These are phyloP conservation scores for Pitta sordida DNA, from an alignment of 2,113 vertebrate genomes.

Conservation along the genomic window DNA sequence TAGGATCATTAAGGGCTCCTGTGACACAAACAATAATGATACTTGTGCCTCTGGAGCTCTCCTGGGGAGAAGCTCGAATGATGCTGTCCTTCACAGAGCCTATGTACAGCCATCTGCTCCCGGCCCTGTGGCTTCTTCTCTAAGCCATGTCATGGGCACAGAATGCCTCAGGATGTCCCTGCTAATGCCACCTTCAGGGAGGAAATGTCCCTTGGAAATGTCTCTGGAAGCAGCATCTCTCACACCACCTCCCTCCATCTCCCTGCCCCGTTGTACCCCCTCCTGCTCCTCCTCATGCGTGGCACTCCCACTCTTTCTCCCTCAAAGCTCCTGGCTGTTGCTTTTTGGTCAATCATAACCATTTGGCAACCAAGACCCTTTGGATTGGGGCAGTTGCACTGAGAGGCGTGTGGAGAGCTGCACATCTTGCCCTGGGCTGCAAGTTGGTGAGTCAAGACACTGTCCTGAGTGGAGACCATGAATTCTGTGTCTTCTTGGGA, in stretches of 20 bases:
- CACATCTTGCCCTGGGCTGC: not conserved
- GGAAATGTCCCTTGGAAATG: not conserved
- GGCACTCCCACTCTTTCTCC: not conserved
- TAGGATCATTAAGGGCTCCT: conserved; percentile 8
- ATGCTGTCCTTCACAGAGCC: not conserved
- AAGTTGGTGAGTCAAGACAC: not conserved
- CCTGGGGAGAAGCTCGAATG: not conserved
- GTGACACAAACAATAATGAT: not conserved
- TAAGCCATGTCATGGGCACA: fast-evolving
- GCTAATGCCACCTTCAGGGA: not conserved
- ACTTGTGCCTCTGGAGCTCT: not conserved
- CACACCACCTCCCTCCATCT: not conserved
- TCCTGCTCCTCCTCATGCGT: fast-evolving
- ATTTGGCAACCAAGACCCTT: not conserved
- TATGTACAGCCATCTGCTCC: fast-evolving
- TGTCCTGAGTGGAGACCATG: not conserved
- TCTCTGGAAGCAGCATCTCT: not conserved
- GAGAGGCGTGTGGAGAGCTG: fast-evolving
- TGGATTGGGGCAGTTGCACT: not conserved
- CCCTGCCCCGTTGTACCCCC: fast-evolving
- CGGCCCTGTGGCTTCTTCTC: not conserved
- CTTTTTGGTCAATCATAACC: not conserved
- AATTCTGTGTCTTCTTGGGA: not conserved
- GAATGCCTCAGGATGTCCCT: not conserved
- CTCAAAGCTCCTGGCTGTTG: not conserved